A percentile compares a stretch with the other conserved stretches of the same genome.
These are phyloP conservation scores for Kradibia gibbosae DNA, from an alignment of 1,140 invertebrate genomes.

Conservation along the genomic window DNA sequence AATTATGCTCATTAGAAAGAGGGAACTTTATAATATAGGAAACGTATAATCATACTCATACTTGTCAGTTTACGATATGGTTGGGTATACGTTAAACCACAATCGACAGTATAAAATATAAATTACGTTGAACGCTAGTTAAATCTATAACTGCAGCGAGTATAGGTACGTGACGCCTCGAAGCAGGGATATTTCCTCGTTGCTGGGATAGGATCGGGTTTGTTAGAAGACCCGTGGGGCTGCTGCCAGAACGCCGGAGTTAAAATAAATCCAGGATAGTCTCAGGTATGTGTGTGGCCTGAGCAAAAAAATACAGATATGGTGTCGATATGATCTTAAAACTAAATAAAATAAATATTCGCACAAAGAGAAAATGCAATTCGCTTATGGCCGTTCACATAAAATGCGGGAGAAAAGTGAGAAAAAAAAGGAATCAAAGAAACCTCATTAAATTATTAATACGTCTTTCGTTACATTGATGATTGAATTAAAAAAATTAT, in stretches of 20 bases:
- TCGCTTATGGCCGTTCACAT: neutral
- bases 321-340: constrained; percentile 34
- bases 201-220: constrained; percentile 48
- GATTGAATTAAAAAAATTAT: too few species aligned
- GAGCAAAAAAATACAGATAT: constrained; percentile 37
- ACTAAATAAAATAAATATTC: constrained; percentile 46
- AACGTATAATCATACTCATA: constrained; percentile 24
- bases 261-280: constrained; percentile 51
- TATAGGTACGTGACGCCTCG: constrained; percentile 51
- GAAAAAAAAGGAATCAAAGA: too few species aligned
- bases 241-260: constrained; percentile 31
- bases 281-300: constrained; percentile 13
- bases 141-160: constrained; percentile 46
- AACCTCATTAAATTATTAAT: too few species aligned
- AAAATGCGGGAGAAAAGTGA: neutral
- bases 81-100: constrained; percentile 52
- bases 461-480: too few species aligned
- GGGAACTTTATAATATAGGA: neutral
- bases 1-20: neutral
- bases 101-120: constrained; percentile 61
- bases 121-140: constrained; percentile 54
- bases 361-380: neutral
- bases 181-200: constrained; percentile 50
- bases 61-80: constrained; percentile 53
- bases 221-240: constrained; percentile 54